Base-by-base conservation (phyloP, 1,140 invertebrate species). In the Himalopsyche phryganea region DNA sequence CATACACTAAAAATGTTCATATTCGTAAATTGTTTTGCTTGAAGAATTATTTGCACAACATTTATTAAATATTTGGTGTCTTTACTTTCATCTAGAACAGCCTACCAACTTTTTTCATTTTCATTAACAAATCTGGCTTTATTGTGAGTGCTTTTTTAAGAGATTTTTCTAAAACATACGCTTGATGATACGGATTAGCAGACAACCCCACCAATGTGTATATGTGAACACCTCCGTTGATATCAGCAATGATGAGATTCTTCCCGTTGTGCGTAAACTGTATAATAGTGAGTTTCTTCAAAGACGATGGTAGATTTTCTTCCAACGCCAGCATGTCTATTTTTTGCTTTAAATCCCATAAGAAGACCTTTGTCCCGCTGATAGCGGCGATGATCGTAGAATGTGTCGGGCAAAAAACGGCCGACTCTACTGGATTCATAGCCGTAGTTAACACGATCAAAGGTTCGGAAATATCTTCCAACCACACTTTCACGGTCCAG, bases 331-430 rank as follows among this genome's bases (percentile, higher is more conserved):
- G 84, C 10, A 79, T 77, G 18, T 86, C 80, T 1, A 76, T 83
- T 63, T 85, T 88, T 10, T 84, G 74, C 20, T 81, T 78, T 1
- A 91, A 71, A 66, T 90, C 85, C 88, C 88, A 91, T 28, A 91
- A 77, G 15, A 83, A 83, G 3, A 91, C 79, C 5, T 81, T 81
- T 65, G 85, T 85, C 6, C 84, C 84, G 40, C 84, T 86, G 0
- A 88, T 82, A 0, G 85, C 87, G 1, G 90, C 87, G 50, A 94
- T 81, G 1, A 94, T 85, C 0, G 90, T 92, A 0, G 91, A 87
- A 65, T 91, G 89, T 6, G 83, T 85, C 0, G 90, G 91, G 65
- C 88, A 85, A 85, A 92, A 95, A 1, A 81, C 79, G 6, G 87
- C 85, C 50, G 82, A 85, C 62, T 81, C 80, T 0, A 90, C 83